These are phyloP conservation scores for Sinosuthora webbiana DNA, from an alignment of 2,113 vertebrate species.

Conservation along the genomic window DNA sequence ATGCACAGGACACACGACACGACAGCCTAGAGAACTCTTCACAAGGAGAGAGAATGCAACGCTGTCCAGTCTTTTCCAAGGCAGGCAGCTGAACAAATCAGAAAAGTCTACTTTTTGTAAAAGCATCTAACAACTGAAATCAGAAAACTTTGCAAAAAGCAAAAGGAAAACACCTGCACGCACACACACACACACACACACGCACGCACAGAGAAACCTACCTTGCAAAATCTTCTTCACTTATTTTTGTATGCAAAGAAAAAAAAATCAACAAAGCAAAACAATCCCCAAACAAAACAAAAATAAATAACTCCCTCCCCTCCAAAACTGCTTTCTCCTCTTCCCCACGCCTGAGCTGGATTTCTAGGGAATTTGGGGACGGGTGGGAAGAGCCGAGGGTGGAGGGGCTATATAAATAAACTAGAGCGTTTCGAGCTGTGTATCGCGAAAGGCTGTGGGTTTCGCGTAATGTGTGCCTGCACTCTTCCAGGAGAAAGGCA, in stretches of 20 bases:
- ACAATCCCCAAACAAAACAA: conserved; percentile 26
- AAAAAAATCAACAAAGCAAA: conserved; percentile 20
- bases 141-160: conserved; percentile 75
- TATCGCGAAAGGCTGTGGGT: conserved; percentile 72
- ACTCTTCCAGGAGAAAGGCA: conserved; percentile 72
- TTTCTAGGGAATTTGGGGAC: conserved; percentile 80
- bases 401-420: conserved; percentile 73
- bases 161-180: conserved; percentile 54
- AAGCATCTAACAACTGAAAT: conserved; percentile 71
- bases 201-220: conserved; percentile 68
- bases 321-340: conserved; percentile 44
- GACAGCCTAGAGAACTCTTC: conserved; percentile 63
- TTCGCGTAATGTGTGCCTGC: conserved; percentile 81
- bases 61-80: conserved; percentile 54
- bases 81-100: conserved; percentile 62
- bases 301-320: conserved; percentile 4
- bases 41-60: conserved; percentile 23
- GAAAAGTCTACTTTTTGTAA: conserved; percentile 56
- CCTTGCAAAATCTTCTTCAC: conserved; percentile 79
- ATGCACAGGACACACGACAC: conserved; percentile 52
- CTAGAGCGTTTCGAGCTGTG: conserved; percentile 70
- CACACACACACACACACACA: background rate
- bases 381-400: conserved; percentile 69
- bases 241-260: conserved; percentile 69
- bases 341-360: conserved; percentile 67